phyloP scores from a whole-genome alignment of 1,140 invertebrate genomes.

The Pemphigus obesinymphae region DNA sequence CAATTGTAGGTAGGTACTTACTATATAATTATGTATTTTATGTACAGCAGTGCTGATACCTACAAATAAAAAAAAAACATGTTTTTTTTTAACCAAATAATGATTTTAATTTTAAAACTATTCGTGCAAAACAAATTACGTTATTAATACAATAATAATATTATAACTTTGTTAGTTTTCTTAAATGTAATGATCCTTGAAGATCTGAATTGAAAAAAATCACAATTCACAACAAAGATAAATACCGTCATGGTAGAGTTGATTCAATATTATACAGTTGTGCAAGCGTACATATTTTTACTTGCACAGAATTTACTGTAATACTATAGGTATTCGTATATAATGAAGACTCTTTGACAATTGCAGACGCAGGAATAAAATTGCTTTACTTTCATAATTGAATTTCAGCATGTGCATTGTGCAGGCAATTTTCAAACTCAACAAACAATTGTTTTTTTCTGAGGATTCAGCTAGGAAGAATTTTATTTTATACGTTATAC shows the following conservation, averaged over 20 bases:
- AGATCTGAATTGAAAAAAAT: constrained; percentile 2
- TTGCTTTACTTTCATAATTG: neutral
- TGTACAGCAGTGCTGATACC: too few relatives aligned
- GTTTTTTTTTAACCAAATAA: neutral
- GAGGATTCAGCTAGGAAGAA: too few relatives aligned
- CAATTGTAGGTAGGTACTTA: too few relatives aligned
- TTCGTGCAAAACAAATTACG: neutral
- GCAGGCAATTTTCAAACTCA: neutral
- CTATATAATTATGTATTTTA: too few relatives aligned
- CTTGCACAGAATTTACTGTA: neutral
- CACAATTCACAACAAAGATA: constrained; percentile 15
- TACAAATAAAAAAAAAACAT: too few relatives aligned
- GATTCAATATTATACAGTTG: neutral
- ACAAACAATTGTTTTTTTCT: too few relatives aligned
- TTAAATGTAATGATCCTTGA: neutral
- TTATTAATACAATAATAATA: neutral
- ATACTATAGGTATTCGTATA: too few relatives aligned
- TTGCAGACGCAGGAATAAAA: neutral
- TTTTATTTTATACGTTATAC: too few relatives aligned
- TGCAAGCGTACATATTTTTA: neutral
- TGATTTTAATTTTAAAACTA: neutral
- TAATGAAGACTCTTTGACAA: neutral
- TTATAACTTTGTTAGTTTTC: neutral
- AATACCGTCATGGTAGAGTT: neutral
- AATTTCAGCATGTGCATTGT: too few relatives aligned